Percentiles rank a stretch among this genome's conserved stretches.
phyloP scores from a whole-genome alignment of 2,797 vertebrate genomes.

The Chanos chanos region DNA sequence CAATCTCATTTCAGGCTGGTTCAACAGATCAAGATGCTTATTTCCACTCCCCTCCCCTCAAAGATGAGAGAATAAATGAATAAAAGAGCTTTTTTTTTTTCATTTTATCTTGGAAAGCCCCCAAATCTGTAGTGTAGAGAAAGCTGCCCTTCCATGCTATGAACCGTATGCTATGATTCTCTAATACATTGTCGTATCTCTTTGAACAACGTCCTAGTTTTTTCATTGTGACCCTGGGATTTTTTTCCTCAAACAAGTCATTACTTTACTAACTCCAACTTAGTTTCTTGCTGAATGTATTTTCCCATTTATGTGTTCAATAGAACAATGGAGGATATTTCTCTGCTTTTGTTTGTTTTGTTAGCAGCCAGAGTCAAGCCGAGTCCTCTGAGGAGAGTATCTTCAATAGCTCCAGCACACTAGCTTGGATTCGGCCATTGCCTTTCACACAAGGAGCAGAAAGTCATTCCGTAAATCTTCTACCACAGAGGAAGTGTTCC shows the following conservation, averaged over 20 bases:
- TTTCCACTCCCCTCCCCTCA: slow-evolving; percentile 35
- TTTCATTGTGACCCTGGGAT: slow-evolving; percentile 17
- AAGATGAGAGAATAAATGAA: slow-evolving; percentile 42
- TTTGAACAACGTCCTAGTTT: slow-evolving; percentile 10
- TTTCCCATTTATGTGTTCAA: neutral
- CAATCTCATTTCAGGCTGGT: slow-evolving; percentile 72
- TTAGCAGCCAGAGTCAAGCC: slow-evolving; percentile 23
- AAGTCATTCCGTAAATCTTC: slow-evolving; percentile 53
- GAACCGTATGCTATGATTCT: no score
- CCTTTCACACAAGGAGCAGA: slow-evolving; percentile 23
- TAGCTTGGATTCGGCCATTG: slow-evolving; percentile 39
- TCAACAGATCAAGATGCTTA: slow-evolving; percentile 64
- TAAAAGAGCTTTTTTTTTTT: slow-evolving; percentile 20
- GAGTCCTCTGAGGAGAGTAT: slow-evolving; percentile 48
- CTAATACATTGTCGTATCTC: no score
- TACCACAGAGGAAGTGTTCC: slow-evolving; percentile 48
- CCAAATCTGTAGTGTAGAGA: slow-evolving; percentile 3
- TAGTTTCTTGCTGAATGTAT: slow-evolving; percentile 28
- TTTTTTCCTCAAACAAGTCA: slow-evolving; percentile 27
- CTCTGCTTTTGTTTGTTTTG: slow-evolving; percentile 53
- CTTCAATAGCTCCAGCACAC: slow-evolving; percentile 33
- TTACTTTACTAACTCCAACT: slow-evolving; percentile 10
- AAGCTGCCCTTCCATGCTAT: neutral
- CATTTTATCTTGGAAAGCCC: slow-evolving; percentile 21
- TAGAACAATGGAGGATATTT: slow-evolving; percentile 38